Evolutionary conservation across 1,140 invertebrate genomes (phyloP).

Genomic region (Ephestia elutella): DNA sequence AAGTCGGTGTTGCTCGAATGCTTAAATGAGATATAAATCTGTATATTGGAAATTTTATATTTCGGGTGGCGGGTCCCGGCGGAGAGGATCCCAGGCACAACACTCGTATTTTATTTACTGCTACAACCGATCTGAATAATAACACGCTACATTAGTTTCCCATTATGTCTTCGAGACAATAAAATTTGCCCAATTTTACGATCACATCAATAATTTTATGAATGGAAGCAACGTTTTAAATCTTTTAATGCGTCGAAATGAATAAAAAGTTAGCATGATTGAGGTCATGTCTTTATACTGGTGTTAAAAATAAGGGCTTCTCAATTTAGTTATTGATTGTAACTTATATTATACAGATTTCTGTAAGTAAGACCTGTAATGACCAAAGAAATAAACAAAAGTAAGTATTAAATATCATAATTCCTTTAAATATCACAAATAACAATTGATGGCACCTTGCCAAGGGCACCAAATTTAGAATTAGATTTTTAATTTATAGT

Average conservation of each 20-base stretch:
- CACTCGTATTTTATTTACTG: slow-evolving; percentile 70
- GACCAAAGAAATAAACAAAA: too few species aligned
- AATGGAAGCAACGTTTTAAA: slow-evolving; percentile 68
- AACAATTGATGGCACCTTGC: too few species aligned
- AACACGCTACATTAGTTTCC: slow-evolving; percentile 74
- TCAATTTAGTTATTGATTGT: too few species aligned
- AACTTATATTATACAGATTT: too few species aligned
- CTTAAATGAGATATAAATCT: not conserved
- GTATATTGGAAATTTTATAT: not conserved
- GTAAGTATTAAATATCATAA: too few species aligned
- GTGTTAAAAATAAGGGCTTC: too few species aligned
- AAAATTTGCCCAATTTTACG: slow-evolving; percentile 74
- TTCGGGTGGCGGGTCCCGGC: slow-evolving; percentile 21
- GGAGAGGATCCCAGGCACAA: slow-evolving; percentile 40
- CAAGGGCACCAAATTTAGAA: too few species aligned
- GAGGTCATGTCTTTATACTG: slow-evolving; percentile 37
- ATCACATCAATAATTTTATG: slow-evolving; percentile 75
- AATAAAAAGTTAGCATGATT: slow-evolving; percentile 48
- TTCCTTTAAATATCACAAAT: too few species aligned
- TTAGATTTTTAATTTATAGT: too few species aligned
- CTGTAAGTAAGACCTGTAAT: too few species aligned
- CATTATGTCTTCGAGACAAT: slow-evolving; percentile 73
- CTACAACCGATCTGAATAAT: slow-evolving; percentile 72
- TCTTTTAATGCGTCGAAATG: slow-evolving; percentile 57
- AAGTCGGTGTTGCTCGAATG: too few species aligned